Evolutionary conservation across 2,113 vertebrate species (phyloP), one percentile per base, ranked within the genome.

Genomic region (Seriola quinqueradiata): DNA sequence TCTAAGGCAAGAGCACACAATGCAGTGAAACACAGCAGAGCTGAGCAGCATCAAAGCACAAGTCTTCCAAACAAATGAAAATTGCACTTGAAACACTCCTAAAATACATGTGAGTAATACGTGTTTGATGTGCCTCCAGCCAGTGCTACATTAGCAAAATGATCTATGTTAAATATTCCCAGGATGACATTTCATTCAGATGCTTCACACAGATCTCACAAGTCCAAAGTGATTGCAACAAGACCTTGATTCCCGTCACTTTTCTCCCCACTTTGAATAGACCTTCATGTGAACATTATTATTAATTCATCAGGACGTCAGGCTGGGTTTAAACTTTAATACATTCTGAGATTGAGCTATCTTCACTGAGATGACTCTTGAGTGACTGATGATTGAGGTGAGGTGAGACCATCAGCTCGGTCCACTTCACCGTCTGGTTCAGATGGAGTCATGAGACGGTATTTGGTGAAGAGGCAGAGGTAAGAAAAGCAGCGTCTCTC

Each of bases 301-400:
- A 92, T 89, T 91, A 90, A 92, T 95, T 93, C 89, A 93, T 90
- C 74, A 75, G 65, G 2, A 89, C 78, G 86, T 75, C 82, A 87
- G 88, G 52, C 84, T 52, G 68, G 66, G 69, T 83, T 92, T 90
- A 75, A 89, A 83, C 88, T 88, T 80, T 82, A 90, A 92, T 88
- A 89, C 64, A 80, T 88, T 89, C 84, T 14, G 61, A 90, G 87
- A 94, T 89, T 92, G 87, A 91, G 75, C 85, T 82, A 79, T 90
- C 82, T 81, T 83, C 68, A 3, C 83, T 28, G 66, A 68, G 55
- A 67, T 74, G 79, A 70, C 65, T 79, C 9, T 13, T 28, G 75
- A 81, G 69, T 84, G 87, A 93, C 92, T 87, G 92, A 93, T 91
- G 90, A 91, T 88, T 82, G 81, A 89, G 55, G n/a, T 74, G 81